Evolutionary conservation across 2,888 invertebrate genomes (phyloP), one percentile per base, ranked within the genome.

Genomic region (Augiades crinisus): DNA sequence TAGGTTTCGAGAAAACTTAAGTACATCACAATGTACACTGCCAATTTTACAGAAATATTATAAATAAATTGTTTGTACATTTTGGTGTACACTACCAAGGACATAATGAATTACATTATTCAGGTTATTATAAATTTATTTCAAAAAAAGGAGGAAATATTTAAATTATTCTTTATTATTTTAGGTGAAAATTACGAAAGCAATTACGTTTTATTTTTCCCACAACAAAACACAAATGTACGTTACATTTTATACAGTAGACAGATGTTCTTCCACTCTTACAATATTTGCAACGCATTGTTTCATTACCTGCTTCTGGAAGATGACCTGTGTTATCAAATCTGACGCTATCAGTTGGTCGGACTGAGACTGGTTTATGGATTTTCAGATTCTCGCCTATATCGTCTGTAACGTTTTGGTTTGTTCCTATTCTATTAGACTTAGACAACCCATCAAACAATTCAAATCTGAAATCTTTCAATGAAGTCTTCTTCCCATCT

Each of bases 191-290:
- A 45, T 52, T 45, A 33, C 38, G 52, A 38, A 52, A 52, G 31
- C 38, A 45, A 43, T 52, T 52, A 30, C 52, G 45, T 45, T 52
- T 52, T 52, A 10, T 12, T 31, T 45, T 56, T 31, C 55, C 55
- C 36, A 51, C 51, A 51, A 47, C 51, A 47, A 55, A 55, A 51
- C 55, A 55, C 34, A 51, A 47, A 34, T 55, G 47, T 16, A 55
- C 31, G 22, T 51, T 51, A 51, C 55, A 55, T 43, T 53, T 53
- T 14, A 43, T 22, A 30, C 53, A 53, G 10, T 17, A 53, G 16
- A 43, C 43, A 37, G 36, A 37, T 17, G 43, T 53, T 27, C 40
- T 47, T 19, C 53, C 43, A 36, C 7, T 19, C 21, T 53, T 47
- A 16, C 43, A 53, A 31, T 31, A 53, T 27, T 47, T 56, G 37